Conservation (phyloP, 2,113 vertebrate genomes). For the Andinoacara biseriatus region DNA sequence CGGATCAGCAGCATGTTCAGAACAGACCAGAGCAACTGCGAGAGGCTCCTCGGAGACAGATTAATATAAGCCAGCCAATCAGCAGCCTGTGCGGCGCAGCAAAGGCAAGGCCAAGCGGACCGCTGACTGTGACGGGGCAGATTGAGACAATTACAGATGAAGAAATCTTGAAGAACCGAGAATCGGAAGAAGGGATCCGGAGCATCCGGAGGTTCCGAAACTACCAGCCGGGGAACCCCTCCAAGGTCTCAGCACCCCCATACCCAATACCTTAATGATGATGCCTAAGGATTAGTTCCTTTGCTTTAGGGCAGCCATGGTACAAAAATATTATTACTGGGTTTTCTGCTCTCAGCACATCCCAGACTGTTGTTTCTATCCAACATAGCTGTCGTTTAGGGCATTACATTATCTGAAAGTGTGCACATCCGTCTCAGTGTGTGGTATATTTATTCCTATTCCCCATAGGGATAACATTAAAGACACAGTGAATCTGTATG, state of each 20-base stretch:
- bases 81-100: conserved; percentile 68
- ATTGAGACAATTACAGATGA: conserved; percentile 85
- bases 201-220: conserved; percentile 87
- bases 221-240: conserved; percentile 88
- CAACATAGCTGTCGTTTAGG: not conserved
- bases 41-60: conserved; percentile 53
- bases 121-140: conserved; percentile 81
- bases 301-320: not conserved
- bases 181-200: conserved; percentile 85
- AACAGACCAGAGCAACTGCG: conserved; percentile 49
- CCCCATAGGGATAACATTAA: not conserved
- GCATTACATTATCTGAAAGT: not conserved
- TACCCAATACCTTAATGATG: not conserved
- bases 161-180: conserved; percentile 87
- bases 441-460: not conserved
- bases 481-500: not conserved
- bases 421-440: not conserved
- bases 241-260: conserved; percentile 76
- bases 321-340: not conserved
- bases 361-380: not conserved
- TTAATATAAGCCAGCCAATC: conserved; percentile 77
- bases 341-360: not conserved
- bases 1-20: conserved; percentile 16
- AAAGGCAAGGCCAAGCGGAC: conserved; percentile 21
- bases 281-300: not conserved